Base-by-base conservation (phyloP, 2,113 vertebrate species). In the Mastomys natalensis region DNA sequence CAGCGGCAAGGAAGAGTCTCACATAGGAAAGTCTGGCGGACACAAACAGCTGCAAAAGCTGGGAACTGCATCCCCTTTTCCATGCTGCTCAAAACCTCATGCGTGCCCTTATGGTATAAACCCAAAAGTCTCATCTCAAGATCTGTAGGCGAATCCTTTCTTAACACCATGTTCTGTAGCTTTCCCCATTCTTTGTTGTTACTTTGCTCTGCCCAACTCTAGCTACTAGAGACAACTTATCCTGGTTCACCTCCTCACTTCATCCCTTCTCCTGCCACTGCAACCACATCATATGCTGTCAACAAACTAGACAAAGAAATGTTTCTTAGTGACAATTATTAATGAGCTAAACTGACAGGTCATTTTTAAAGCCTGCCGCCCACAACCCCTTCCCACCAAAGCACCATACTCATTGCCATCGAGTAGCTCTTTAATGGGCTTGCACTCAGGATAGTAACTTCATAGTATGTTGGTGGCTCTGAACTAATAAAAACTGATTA, bases 401-500 rank as follows among this genome's bases (percentile, higher is more conserved):
- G 19, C 48, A 66, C 40, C 55, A 31, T 77, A 78, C 13, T 15
- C 21, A 68, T 10, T 87, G 76, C 29, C 7, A 85, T 15, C 31
- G 72, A 51, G n/a, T 90, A 77, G 72, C 48, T 82, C 89, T 80
- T 85, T 72, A 92, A 73, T 60, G n/a, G 73, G 8, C 53, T 64
- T 87, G 70, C 21, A 68, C 73, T 84, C 55, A 95, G 87, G 43
- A 34, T 74, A 66, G 7, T 85, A 86, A 37, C 78, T 43, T 92
- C 22, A 43, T 84, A 62, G 53, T 84, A 64, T 70, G 80, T 81
- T 37, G 80, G 29, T 90, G 85, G 51, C 72, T 88, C 43, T 76
- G 72, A 93, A 88, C 10, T 43, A 97, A 94, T 40, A 45, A 90
- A 97, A 95, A 92, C 3, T 43, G 34, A 48, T 66, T 87, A 51